Conservation (phyloP, 2,888 invertebrate species). For the Limulus polyphemus region DNA sequence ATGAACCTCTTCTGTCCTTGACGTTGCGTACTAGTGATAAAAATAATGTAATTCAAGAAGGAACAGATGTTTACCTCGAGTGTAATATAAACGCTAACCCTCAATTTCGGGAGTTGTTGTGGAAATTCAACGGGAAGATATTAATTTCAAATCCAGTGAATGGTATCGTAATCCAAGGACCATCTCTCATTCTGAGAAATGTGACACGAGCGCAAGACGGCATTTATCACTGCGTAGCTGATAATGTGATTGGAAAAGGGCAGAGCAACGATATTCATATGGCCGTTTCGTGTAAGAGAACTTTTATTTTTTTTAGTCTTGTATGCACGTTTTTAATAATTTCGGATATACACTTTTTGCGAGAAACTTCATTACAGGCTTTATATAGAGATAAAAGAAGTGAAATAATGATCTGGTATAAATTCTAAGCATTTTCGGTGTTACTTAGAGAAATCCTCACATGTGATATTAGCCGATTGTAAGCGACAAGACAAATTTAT, state of each 20-base stretch:
- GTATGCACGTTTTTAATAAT: too few species aligned
- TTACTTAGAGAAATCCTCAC: too few species aligned
- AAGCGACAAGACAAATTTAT: too few species aligned
- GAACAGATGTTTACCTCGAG: background rate
- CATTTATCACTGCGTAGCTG: background rate
- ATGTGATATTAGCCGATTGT: too few species aligned
- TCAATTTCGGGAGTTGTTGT: background rate
- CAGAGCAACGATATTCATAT: background rate
- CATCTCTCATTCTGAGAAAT: background rate
- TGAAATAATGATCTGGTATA: too few species aligned
- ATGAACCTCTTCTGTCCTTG: too few species aligned
- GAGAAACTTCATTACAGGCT: too few species aligned
- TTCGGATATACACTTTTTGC: too few species aligned
- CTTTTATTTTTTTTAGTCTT: background rate
- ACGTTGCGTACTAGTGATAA: too few species aligned
- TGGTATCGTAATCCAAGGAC: background rate
- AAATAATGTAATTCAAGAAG: background rate
- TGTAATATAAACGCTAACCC: background rate
- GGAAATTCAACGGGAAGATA: background rate
- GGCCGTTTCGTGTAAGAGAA: background rate
- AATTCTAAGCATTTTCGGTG: too few species aligned
- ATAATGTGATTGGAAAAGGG: slow-evolving; percentile 1
- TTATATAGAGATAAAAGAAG: too few species aligned
- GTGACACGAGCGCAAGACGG: background rate
- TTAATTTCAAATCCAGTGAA: background rate